Conservation (phyloP, 2,797 vertebrate genomes). For the Sciurus vulgaris region DNA sequence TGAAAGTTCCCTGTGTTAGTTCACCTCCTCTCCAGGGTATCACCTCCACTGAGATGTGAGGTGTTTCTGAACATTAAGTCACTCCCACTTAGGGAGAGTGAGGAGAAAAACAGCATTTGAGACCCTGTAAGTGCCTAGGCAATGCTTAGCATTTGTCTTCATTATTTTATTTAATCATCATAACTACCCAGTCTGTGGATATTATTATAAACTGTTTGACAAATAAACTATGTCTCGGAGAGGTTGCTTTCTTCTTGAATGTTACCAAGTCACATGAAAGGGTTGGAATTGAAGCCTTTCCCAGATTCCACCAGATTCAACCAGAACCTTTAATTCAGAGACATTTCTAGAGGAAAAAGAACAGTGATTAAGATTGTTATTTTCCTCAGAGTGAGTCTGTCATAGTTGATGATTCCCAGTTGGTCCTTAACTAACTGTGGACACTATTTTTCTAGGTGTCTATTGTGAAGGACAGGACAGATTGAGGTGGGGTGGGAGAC, state of each 20-base stretch:
- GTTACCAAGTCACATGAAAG: not conserved
- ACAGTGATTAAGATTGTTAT: not conserved
- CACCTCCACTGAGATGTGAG: not conserved
- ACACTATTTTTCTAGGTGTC: not conserved
- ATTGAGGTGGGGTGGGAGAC: no score
- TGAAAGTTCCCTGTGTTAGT: no score
- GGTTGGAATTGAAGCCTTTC: not conserved
- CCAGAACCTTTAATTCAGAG: not conserved
- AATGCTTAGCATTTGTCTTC: not conserved
- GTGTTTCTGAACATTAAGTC: not conserved
- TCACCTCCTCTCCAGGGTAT: not conserved
- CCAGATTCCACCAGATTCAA: not conserved
- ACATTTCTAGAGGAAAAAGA: not conserved
- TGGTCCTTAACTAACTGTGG: not conserved
- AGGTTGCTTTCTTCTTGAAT: not conserved
- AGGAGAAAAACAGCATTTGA: not conserved
- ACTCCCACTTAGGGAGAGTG: not conserved
- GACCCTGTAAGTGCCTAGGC: not conserved
- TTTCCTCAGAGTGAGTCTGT: not conserved
- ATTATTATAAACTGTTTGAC: not conserved
- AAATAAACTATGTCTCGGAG: not conserved
- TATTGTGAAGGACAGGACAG: not conserved
- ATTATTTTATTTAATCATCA: not conserved
- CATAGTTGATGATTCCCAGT: not conserved
- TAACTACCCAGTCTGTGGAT: not conserved